A percentile compares a stretch with the other conserved stretches of the same genome.
phyloP scores from a whole-genome alignment of 1,140 invertebrate species.

The Hydropsyche tenuis region DNA sequence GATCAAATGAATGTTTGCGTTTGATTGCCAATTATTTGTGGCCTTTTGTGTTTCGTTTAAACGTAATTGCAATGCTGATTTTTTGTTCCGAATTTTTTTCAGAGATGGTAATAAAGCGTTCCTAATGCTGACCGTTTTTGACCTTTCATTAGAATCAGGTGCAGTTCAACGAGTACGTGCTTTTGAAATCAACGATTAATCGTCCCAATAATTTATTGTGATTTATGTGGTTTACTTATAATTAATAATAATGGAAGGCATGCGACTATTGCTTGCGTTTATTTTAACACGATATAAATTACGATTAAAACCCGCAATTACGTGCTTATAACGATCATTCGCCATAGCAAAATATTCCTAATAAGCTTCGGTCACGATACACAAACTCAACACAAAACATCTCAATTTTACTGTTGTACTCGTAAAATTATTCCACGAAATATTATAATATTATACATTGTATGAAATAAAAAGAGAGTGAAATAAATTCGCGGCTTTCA shows the following conservation, averaged over 20 bases:
- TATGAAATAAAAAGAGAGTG: too few species aligned
- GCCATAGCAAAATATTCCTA: slow-evolving; percentile 17
- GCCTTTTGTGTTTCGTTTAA: neutral
- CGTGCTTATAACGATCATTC: slow-evolving; percentile 17
- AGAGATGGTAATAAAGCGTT: too few species aligned
- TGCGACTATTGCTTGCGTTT: slow-evolving; percentile 27
- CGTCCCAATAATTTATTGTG: neutral
- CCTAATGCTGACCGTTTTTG: too few species aligned
- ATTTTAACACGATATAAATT: slow-evolving; percentile 29
- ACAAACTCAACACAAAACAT: slow-evolving; percentile 7
- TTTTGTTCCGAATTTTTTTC: too few species aligned
- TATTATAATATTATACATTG: too few species aligned
- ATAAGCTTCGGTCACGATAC: slow-evolving; percentile 22
- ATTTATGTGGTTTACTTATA: slow-evolving; percentile 10
- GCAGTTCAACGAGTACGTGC: too few species aligned
- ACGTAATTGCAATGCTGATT: neutral
- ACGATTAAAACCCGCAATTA: slow-evolving; percentile 26
- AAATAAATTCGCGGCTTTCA: too few species aligned
- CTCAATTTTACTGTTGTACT: neutral
- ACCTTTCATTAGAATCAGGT: too few species aligned
- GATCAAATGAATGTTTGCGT: slow-evolving; percentile 1
- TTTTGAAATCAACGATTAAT: too few species aligned
- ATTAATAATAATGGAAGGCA: slow-evolving; percentile 2
- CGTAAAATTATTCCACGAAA: too few species aligned
- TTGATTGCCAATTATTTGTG: slow-evolving; percentile 3